Base-by-base conservation (phyloP, 2,888 invertebrate genomes). In the Oasisia sp. region DNA sequence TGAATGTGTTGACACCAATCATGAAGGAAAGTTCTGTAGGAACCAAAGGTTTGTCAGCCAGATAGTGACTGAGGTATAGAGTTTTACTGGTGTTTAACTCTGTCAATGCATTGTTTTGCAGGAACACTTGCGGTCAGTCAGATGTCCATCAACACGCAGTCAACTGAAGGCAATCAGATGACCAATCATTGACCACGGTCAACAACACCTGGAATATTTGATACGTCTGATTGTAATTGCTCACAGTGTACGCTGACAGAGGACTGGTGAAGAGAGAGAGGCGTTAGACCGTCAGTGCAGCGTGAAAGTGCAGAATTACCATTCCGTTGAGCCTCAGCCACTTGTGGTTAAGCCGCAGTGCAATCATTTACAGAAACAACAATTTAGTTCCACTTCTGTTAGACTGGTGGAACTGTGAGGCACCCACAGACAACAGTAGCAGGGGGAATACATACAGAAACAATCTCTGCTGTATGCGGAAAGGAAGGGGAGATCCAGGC, bases 331-430 rank as follows among this genome's bases (percentile, higher is more conserved):
- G 74, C 74, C 27, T 19, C 5, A n/a, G n/a, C 74, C 74, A 74
- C 19, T 74, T 74, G 74, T 14, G 14, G 74, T n/a, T 74, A 74
- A 74, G 27, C 74, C 7, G 27, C 74, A 74, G 19, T 27, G 19
- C 74, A 74, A 74, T 74, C 74, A 74, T 74, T 74, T 74, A 74
- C 74, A 27, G 74, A 74, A 74, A 74, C n/a, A 74, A 74, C 74
- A 74, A 74, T 74, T 74, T 74, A 27, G 74, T 74, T 74, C 27
- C 5, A 27, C 74, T 74, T 74, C 74, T 74, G 74, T 74, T 74
- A 27, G 74, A 74, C 74, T 27, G 56, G 19, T 56, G 1, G 56
- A 1, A 56, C 14, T 74, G 74, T 74, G 74, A 27, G 74, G 27
- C 27, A n/a, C 74, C 5, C n/a, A 3, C n/a, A 27, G n/a, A 50